Conservation (phyloP, 2,797 vertebrate species). For the Tangara arthus region DNA sequence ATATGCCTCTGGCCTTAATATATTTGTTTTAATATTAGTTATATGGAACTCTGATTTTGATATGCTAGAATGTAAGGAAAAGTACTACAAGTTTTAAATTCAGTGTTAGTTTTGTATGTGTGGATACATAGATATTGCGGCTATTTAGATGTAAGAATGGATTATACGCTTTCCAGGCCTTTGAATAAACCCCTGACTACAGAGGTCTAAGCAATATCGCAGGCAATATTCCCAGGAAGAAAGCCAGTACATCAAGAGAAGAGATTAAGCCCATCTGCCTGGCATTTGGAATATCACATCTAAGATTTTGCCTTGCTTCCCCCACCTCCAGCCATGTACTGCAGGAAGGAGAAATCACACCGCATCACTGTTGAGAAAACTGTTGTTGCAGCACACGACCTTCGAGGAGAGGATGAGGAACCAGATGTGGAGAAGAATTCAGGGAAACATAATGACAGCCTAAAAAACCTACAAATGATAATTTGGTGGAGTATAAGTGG, state of each 20-base stretch:
- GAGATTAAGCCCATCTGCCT: neutral
- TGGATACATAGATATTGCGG: neutral
- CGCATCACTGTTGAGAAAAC: neutral
- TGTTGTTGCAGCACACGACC: neutral
- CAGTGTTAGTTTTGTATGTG: neutral
- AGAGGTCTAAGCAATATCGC: neutral
- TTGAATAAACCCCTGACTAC: neutral
- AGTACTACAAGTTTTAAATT: neutral
- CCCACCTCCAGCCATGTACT: neutral
- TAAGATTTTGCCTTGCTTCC: accelerated
- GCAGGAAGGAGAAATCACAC: neutral
- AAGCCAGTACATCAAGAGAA: neutral
- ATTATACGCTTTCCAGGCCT: neutral
- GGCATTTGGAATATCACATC: neutral
- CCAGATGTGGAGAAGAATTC: neutral
- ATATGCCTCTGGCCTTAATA: neutral
- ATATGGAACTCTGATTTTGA: neutral
- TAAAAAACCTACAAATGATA: neutral
- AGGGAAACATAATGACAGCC: neutral
- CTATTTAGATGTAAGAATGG: neutral
- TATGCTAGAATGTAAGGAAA: neutral
- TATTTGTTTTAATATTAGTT: neutral
- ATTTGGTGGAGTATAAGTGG: neutral
- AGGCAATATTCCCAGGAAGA: neutral
- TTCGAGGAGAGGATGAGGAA: neutral